Conservation (phyloP, 2,888 invertebrate species). For the Helicoverpa assulta region DNA sequence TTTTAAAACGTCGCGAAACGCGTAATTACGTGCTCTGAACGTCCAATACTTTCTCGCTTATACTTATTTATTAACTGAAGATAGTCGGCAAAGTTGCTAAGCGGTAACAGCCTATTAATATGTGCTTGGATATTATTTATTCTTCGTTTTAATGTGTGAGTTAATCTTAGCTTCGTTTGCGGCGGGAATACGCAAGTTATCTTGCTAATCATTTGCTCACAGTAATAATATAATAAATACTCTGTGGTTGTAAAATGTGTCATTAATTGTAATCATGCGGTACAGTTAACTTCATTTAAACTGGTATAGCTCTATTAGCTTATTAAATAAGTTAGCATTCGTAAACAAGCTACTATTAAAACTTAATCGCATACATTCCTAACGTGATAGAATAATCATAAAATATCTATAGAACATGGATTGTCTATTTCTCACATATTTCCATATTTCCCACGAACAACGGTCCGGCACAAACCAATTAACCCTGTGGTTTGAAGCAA, state of each 20-base stretch:
- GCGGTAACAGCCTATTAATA: slow-evolving; percentile 56
- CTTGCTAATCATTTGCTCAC: neutral
- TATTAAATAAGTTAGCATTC: neutral
- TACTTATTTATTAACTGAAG: slow-evolving; percentile 4
- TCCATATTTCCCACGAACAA: neutral
- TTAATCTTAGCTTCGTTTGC: slow-evolving; percentile 44
- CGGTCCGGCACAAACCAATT: slow-evolving; percentile 4
- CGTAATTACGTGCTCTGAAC: slow-evolving; percentile 63
- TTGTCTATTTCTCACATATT: slow-evolving; percentile 4
- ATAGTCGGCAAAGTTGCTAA: slow-evolving; percentile 5
- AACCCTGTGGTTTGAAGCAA: slow-evolving; percentile 1
- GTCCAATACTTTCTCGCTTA: slow-evolving; percentile 75
- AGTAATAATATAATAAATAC: neutral
- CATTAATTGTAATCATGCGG: neutral
- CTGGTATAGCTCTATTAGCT: neutral
- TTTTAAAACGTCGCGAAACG: slow-evolving; percentile 65
- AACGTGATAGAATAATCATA: neutral
- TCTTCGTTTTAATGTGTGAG: slow-evolving; percentile 48
- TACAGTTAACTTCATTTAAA: neutral
- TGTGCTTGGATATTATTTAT: slow-evolving; percentile 57
- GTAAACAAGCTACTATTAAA: neutral
- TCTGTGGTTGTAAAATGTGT: neutral
- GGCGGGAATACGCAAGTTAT: slow-evolving; percentile 26
- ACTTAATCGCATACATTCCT: neutral
- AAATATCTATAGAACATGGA: neutral